phyloP scores from a whole-genome alignment of 2,888 invertebrate genomes.

The Chesias legatella region DNA sequence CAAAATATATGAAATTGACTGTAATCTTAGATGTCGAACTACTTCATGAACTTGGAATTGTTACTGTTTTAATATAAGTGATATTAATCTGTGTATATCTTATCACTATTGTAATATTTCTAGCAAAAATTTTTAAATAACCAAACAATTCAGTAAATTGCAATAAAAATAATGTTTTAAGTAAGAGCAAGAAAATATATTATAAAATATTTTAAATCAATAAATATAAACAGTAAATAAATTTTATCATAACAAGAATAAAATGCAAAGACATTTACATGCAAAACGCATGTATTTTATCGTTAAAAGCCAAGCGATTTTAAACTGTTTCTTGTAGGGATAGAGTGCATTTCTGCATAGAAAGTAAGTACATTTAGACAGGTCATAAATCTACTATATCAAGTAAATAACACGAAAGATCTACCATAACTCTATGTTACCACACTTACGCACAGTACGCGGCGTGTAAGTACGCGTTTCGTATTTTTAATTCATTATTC shows the following conservation, averaged over 20 bases:
- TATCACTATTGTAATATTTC: too few relatives aligned
- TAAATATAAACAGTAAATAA: slow-evolving; percentile 3
- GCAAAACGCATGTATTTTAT: slow-evolving; percentile 1
- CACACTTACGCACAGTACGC: slow-evolving; percentile 14
- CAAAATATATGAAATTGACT: too few relatives aligned
- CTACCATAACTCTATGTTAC: slow-evolving; percentile 27
- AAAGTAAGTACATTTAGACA: slow-evolving; percentile 6
- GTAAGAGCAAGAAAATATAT: too few relatives aligned
- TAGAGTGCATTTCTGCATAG: slow-evolving; percentile 10
- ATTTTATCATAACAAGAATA: slow-evolving; percentile 7
- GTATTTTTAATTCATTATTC: too few relatives aligned
- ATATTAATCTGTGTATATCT: too few relatives aligned
- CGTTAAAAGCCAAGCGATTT: neutral
- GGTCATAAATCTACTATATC: slow-evolving; percentile 26
- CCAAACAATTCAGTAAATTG: too few relatives aligned
- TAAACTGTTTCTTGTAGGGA: slow-evolving; percentile 7
- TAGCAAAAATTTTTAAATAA: too few relatives aligned
- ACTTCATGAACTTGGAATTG: too few relatives aligned
- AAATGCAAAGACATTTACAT: slow-evolving; percentile 9
- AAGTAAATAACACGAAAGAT: slow-evolving; percentile 25
- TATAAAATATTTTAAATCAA: too few relatives aligned
- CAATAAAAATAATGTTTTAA: too few relatives aligned
- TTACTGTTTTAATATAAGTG: too few relatives aligned
- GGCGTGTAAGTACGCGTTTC: slow-evolving; percentile 1
- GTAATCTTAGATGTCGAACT: too few relatives aligned